These are phyloP conservation scores for Pollachius pollachius DNA, from an alignment of 2,113 vertebrate species.

Conservation along the genomic window DNA sequence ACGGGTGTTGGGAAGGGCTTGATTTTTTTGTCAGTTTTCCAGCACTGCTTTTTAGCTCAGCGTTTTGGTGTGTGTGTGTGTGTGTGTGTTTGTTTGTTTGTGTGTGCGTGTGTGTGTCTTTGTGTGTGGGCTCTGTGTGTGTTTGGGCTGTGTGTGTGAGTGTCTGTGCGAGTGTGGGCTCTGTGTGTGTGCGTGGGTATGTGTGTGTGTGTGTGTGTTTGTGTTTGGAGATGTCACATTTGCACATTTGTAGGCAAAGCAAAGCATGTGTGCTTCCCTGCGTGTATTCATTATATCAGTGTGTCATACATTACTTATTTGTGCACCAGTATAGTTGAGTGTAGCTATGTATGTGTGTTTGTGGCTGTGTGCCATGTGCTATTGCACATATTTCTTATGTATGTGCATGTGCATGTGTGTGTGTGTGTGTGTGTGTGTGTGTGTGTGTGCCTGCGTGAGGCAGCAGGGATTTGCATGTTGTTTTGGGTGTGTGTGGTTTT, in stretches of 20 bases:
- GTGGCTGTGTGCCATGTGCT: slow-evolving; percentile 10
- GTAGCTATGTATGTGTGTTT: too few relatives aligned
- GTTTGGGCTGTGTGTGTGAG: slow-evolving; percentile 11
- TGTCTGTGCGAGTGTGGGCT: too few relatives aligned
- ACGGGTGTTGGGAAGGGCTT: slow-evolving; percentile 1
- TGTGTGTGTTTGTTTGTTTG: background rate
- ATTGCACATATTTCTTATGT: background rate
- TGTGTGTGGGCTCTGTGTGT: background rate
- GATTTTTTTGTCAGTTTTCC: slow-evolving; percentile 5
- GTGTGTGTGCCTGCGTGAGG: slow-evolving; percentile 1
- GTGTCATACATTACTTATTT: too few relatives aligned
- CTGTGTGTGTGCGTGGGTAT: too few relatives aligned
- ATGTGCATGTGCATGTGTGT: background rate
- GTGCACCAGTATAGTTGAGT: too few relatives aligned
- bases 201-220: slow-evolving; percentile 16
- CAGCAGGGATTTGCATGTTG: too few relatives aligned
- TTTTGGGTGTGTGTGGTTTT: slow-evolving; percentile 10
- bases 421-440: slow-evolving; percentile 4
- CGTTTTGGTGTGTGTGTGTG: slow-evolving; percentile 14
- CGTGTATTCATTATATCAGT: too few relatives aligned
- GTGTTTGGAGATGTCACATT: background rate
- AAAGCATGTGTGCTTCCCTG: background rate
- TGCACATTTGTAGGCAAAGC: too few relatives aligned
- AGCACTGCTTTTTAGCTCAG: slow-evolving; percentile 4
- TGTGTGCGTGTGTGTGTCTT: background rate